Percentiles rank a stretch among this genome's conserved stretches.
Evolutionary conservation across 2,888 invertebrate genomes (phyloP).

Genomic region (Thereva unica): DNA sequence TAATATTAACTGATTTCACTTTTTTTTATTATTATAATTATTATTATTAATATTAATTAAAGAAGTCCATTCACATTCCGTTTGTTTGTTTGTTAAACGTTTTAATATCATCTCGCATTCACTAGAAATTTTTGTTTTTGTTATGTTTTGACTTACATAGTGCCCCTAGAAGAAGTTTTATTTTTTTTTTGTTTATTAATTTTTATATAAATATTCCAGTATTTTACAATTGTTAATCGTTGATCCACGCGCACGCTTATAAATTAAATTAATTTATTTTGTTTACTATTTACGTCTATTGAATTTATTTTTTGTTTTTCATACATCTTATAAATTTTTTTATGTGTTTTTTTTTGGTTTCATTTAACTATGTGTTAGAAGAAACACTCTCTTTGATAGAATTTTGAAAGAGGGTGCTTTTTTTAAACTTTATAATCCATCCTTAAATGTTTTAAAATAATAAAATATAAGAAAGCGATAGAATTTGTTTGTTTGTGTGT

Average conservation of each 20-base stretch:
- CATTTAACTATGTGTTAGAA: too few species aligned
- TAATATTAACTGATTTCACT: conserved; percentile 17
- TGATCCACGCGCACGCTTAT: conserved; percentile 42
- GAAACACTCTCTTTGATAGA: too few species aligned
- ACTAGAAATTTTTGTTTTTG: too few species aligned
- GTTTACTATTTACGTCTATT: conserved; percentile 29
- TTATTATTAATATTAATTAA: conserved; percentile 10
- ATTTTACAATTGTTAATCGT: conserved; percentile 36
- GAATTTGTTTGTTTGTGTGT: conserved; percentile 7
- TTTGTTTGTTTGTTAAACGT: conserved; percentile 4
- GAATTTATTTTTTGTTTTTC: conserved; percentile 32
- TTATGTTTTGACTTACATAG: too few species aligned
- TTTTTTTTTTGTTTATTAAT: neutral
- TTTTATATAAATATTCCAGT: conserved; percentile 17
- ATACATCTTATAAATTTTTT: neutral
- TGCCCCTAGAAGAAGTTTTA: neutral
- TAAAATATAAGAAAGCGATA: conserved; percentile 21
- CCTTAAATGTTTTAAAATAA: conserved; percentile 10
- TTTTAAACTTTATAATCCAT: conserved; percentile 16
- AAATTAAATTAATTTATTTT: conserved; percentile 16
- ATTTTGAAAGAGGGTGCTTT: neutral
- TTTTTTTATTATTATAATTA: neutral
- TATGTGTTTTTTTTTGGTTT: too few species aligned
- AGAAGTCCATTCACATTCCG: conserved; percentile 11
- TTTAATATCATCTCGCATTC: neutral